Evolutionary conservation across 1,140 invertebrate species (phyloP).

Genomic region (Brachystomella parvula): DNA sequence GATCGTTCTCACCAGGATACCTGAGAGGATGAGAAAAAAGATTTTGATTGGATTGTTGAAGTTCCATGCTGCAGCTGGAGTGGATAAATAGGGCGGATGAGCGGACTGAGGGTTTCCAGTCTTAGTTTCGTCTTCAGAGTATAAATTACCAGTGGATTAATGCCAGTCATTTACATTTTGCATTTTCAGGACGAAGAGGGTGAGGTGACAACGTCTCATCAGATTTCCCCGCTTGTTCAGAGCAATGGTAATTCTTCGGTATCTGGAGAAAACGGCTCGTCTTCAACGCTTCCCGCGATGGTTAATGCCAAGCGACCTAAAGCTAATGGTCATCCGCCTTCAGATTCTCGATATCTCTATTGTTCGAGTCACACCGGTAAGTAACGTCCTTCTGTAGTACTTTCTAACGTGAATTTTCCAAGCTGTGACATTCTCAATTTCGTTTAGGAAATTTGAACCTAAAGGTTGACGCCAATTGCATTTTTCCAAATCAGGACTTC

Average conservation of each 20-base stretch:
- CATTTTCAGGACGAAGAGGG: constrained; percentile 27
- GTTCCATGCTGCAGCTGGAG: too few relatives aligned
- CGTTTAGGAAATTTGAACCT: too few relatives aligned
- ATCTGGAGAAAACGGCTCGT: constrained; percentile 2
- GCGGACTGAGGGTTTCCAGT: background rate
- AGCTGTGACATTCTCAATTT: too few relatives aligned
- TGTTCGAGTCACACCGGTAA: constrained; percentile 40
- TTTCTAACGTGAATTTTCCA: too few relatives aligned
- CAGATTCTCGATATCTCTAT: constrained; percentile 33
- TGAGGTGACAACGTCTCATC: constrained; percentile 21
- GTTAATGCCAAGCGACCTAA: constrained; percentile 10
- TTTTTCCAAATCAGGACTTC: too few relatives aligned
- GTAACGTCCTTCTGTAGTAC: background rate
- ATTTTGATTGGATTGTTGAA: too few relatives aligned
- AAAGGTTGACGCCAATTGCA: too few relatives aligned
- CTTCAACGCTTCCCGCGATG: background rate
- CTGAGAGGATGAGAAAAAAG: too few relatives aligned
- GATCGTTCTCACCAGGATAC: too few relatives aligned
- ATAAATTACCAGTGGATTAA: background rate
- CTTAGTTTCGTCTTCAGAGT: too few relatives aligned
- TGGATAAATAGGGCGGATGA: too few relatives aligned
- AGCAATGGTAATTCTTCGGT: constrained; percentile 7
- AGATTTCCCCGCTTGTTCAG: constrained; percentile 26
- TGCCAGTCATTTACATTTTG: constrained; percentile 12
- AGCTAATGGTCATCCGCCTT: constrained; percentile 18